A percentile compares a stretch with the other conserved stretches of the same genome.
Conservation (phyloP, 1,140 invertebrate genomes). For the Popillia japonica region DNA sequence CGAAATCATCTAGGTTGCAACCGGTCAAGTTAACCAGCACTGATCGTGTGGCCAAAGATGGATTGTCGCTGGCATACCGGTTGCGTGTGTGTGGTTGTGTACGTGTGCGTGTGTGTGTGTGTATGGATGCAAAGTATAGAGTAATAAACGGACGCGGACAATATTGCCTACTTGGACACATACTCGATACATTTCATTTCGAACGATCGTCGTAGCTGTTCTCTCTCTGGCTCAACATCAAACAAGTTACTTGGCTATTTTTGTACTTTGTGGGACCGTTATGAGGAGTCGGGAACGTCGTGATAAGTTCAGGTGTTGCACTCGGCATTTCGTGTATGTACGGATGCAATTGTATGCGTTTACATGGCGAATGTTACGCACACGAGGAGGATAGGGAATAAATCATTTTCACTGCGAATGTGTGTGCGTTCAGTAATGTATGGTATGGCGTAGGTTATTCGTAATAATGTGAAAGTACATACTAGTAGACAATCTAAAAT, state of each 20-base stretch:
- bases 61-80: conserved; percentile 12
- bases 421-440: conserved; percentile 3
- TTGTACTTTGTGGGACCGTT: conserved; percentile 13
- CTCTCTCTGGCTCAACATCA: conserved; percentile 20
- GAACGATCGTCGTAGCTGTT: neutral
- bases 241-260: conserved; percentile 31
- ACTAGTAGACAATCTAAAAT: too few relatives aligned
- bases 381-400: neutral
- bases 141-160: neutral
- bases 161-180: neutral
- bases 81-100: neutral
- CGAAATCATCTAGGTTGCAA: neutral
- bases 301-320: conserved; percentile 17
- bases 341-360: neutral
- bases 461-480: conserved; percentile 17
- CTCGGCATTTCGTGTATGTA: neutral
- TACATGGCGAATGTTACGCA: neutral
- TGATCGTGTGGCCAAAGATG: conserved; percentile 12
- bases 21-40: neutral
- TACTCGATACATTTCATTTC: neutral
- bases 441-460: conserved; percentile 15
- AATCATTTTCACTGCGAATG: neutral
- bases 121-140: too few relatives aligned
- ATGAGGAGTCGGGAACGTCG: neutral
- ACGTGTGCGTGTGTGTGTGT: neutral